Evolutionary conservation across 2,797 vertebrate genomes (phyloP).

Genomic region (Notamacropus eugenii): DNA sequence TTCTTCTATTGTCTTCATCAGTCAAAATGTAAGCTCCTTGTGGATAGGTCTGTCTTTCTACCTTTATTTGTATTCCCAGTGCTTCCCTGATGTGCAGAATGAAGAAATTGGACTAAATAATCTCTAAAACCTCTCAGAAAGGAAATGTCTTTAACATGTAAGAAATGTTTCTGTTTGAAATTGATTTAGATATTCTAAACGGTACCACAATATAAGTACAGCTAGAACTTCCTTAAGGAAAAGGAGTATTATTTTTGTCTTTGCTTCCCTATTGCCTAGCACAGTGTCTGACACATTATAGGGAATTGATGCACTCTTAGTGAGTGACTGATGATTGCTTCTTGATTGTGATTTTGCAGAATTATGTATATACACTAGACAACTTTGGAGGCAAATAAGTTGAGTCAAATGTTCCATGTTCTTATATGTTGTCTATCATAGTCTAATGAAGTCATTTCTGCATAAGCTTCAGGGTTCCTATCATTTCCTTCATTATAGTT

Average conservation of each 20-base stretch:
- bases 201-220: background rate
- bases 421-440: background rate
- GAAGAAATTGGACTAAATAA: background rate
- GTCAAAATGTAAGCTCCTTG: background rate
- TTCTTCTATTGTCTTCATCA: background rate
- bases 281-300: background rate
- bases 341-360: background rate
- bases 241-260: background rate
- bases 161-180: background rate
- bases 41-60: background rate
- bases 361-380: background rate
- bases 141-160: background rate
- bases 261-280: background rate
- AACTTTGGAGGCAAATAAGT: background rate
- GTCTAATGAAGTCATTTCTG: background rate
- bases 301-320: background rate
- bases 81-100: background rate
- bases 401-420: background rate
- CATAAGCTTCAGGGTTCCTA: background rate
- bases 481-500: background rate
- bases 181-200: background rate
- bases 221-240: background rate
- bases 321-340: background rate
- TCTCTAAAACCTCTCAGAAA: background rate
- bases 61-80: background rate